These are phyloP conservation scores for Heliconius ethilla DNA, from an alignment of 2,888 invertebrate genomes.

Conservation along the genomic window DNA sequence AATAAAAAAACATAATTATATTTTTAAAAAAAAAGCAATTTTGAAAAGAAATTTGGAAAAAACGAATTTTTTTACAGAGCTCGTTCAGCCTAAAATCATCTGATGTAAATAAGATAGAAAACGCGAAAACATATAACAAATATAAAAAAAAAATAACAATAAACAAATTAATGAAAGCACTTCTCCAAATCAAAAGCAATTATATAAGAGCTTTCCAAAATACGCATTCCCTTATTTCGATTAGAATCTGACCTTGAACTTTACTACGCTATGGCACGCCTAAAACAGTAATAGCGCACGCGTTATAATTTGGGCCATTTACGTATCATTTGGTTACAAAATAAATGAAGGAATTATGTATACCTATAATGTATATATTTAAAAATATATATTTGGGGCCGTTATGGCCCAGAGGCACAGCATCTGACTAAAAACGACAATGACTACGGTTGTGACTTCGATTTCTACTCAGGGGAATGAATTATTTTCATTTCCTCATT, in stretches of 20 bases:
- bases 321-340: background rate
- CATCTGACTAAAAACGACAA: no score
- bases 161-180: background rate
- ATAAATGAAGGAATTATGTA: background rate
- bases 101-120: background rate
- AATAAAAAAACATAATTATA: no score
- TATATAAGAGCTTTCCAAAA: constrained; percentile 13
- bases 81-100: background rate
- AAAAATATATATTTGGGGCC: background rate
- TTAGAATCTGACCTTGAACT: constrained; percentile 26
- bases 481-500: no score
- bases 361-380: background rate
- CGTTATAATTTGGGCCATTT: background rate
- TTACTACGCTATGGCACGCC: background rate
- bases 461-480: no score
- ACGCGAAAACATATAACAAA: background rate
- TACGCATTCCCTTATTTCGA: background rate
- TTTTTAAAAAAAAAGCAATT: no score
- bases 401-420: background rate
- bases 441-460: no score
- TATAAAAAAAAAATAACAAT: background rate
- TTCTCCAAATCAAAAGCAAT: background rate
- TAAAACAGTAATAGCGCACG: constrained; percentile 2
- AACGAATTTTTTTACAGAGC: background rate
- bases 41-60: background rate